Base-by-base conservation (phyloP, 2,797 vertebrate genomes). In the Danio aesculapii region DNA sequence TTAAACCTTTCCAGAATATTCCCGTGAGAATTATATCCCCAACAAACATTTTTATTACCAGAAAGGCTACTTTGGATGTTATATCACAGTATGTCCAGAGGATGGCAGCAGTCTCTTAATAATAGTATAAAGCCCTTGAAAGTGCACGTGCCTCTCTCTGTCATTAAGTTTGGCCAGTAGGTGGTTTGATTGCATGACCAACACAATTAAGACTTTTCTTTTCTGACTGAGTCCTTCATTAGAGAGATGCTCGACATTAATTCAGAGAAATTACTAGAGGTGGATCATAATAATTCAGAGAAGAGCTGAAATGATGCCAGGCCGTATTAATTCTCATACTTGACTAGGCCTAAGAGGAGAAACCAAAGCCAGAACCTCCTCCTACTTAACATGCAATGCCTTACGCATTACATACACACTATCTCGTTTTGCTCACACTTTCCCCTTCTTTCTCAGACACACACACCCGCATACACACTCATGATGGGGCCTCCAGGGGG, bases 401-500 rank as follows among this genome's bases (percentile, higher is more conserved):
- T 71, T 68, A 41, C 6, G 1, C 67, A 12, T 49, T 62, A 72
- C 16, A 19, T 55, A 14, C 61, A 76, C 9, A 8, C 44, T 83
- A 49, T 81, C 63, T 80, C 53, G 41, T 77, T 67, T 57, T 53
- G 49, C 71, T 39, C 46, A 47, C 61, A 76, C 74, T 76, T 76
- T 76, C 79, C 17, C 57, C 75, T 77, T 69, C 61, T 86, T 78
- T 82, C 83, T 87, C 80, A 83, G 77, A 69, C 81, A 79, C 71
- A 83, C 83, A 77, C 85, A 78, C 78, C 82, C 84, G 77, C 84
- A 84, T 88, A 83, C 87, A 88, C 82, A 87, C 74, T 84, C 78
- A 85, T 85, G 85, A 71, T 84, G 89, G 87, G 91, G 90, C 93
- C 93, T 92, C 89, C 84, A 80, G 84, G 87, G 76, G 84, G 87